phyloP scores from a whole-genome alignment of 1,140 invertebrate genomes.

The Mamestra configurata region DNA sequence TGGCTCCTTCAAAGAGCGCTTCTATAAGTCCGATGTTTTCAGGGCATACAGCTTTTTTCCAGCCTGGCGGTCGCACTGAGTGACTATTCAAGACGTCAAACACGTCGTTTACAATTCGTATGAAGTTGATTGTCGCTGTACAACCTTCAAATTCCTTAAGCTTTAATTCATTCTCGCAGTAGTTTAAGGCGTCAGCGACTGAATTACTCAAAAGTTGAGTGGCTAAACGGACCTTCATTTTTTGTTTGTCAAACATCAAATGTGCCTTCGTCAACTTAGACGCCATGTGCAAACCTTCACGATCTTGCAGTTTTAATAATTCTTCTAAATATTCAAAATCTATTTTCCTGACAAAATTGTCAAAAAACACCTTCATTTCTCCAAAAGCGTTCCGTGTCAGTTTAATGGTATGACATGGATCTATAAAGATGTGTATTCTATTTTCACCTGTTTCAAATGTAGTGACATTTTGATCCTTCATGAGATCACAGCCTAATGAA shows the following conservation, averaged over 20 bases:
- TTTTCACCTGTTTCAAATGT: neutral
- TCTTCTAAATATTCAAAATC: neutral
- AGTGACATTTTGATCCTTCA: neutral
- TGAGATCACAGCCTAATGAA: conserved; percentile 40
- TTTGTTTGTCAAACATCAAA: conserved; percentile 41
- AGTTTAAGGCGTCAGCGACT: conserved; percentile 45
- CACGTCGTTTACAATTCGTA: conserved; percentile 52
- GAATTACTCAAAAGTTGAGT: conserved; percentile 47
- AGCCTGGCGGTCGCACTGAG: conserved; percentile 37
- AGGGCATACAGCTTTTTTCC: conserved; percentile 53
- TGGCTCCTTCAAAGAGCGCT: conserved; percentile 48
- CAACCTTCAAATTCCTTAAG: conserved; percentile 51
- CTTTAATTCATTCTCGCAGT: conserved; percentile 56
- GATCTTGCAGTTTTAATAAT: conserved; percentile 26
- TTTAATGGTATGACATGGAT: neutral
- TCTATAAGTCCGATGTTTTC: conserved; percentile 46
- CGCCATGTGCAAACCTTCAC: conserved; percentile 21
- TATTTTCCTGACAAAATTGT: neutral
- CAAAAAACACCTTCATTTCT: neutral
- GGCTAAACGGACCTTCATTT: conserved; percentile 55
- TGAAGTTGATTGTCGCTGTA: conserved; percentile 51
- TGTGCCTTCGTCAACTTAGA: conserved; percentile 43
- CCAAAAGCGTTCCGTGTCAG: neutral
- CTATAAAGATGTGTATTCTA: neutral
- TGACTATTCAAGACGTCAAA: conserved; percentile 58